Base-by-base conservation (phyloP, 2,888 invertebrate genomes). In the Calliopum simillimum region DNA sequence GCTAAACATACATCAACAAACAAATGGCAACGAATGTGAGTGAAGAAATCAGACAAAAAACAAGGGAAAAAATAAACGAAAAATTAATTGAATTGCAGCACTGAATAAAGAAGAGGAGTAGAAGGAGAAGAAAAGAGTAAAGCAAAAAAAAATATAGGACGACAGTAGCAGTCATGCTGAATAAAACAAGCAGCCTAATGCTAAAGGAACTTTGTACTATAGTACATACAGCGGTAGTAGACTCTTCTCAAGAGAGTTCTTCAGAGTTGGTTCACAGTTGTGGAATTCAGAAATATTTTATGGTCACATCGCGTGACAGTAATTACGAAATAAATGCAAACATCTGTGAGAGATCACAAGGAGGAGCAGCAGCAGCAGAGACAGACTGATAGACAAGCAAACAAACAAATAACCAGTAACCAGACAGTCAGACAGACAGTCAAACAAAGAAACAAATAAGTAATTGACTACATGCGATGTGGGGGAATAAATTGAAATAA, bases 261-360 rank as follows among this genome's bases (percentile, higher is more conserved):
- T 3, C 23, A 23, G 23, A 65, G 53, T 21, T 33, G 33, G 33
- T 33, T 33, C 49, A 59, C 49, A 41, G 59, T 49, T 55, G 49
- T 49, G 59, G 59, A 41, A 67, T 59, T 47, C 41, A 33, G 49
- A 59, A 59, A 67, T 19, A 59, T 79, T 78, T 82, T 81, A 83
- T 79, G 80, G 79, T 79, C 82, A 79, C 82, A 84, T 84, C 81
- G 84, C 84, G 82, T 84, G 82, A 82, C 84, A 84, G 79, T 82
- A 84, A 82, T 84, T 84, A 83, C 81, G 79, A 75, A 75, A 74
- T 82, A 81, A 84, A 83, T 83, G 82, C 81, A 83, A 84, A 81
- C 82, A 82, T 83, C 82, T 82, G 82, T 76, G 76, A 70, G 76
- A 76, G 79, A 83, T 83, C 82, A 78, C 82, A 81, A 65, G 72